Percentiles rank a stretch among this genome's conserved stretches.
These are phyloP conservation scores for Caloenas nicobarica DNA, from an alignment of 2,113 vertebrate species.

Conservation along the genomic window DNA sequence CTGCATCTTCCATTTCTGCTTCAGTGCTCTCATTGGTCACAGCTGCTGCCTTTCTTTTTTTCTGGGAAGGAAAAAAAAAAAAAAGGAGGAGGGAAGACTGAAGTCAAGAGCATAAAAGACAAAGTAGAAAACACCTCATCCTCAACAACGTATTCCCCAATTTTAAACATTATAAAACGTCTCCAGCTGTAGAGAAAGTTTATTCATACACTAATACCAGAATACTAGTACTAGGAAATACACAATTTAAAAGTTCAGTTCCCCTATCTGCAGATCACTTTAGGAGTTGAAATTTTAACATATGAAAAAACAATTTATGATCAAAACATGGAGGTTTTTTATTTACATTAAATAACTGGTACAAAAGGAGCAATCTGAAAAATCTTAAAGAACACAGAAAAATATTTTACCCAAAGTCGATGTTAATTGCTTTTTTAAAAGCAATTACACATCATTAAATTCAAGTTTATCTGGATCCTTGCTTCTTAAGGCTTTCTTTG, in stretches of 20 bases:
- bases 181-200: neutral
- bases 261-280: neutral
- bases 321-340: neutral
- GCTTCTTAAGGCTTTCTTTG: neutral
- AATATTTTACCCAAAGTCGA: neutral
- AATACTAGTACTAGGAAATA: neutral
- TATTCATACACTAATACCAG: neutral
- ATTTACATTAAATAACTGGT: neutral
- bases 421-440: neutral
- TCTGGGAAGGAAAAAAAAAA: neutral
- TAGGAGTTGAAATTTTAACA: neutral
- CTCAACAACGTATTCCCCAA: neutral
- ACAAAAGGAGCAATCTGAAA: neutral
- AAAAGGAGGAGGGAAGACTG: neutral
- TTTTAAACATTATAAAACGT: neutral
- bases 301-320: neutral
- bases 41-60: constrained; percentile 62
- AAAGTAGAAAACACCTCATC: neutral
- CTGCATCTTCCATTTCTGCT: constrained; percentile 35
- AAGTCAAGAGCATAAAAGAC: neutral
- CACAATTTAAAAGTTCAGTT: neutral
- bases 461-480: neutral
- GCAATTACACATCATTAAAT: neutral
- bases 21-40: constrained; percentile 2
- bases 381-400: neutral